These are phyloP conservation scores for Spialia ferax DNA, from an alignment of 2,888 invertebrate genomes.

Conservation along the genomic window DNA sequence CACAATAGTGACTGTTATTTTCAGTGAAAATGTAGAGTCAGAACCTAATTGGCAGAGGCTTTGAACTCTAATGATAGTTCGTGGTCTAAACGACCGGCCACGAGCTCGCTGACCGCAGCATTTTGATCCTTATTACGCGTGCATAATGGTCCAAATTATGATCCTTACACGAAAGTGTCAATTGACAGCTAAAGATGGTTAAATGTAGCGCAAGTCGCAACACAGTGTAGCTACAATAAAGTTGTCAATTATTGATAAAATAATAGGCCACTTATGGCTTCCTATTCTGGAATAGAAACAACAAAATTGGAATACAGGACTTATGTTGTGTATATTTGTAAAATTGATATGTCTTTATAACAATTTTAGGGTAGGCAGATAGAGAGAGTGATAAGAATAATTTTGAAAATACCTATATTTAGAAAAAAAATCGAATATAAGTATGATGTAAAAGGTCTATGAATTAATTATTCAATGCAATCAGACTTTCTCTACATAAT, in stretches of 20 bases:
- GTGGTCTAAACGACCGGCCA: slow-evolving; percentile 28
- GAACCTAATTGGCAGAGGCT: slow-evolving; percentile 63
- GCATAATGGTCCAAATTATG: slow-evolving; percentile 8
- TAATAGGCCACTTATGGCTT: neutral
- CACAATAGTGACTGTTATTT: slow-evolving; percentile 55
- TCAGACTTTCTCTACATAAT: too few species aligned
- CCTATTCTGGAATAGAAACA: too few species aligned
- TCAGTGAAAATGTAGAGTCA: slow-evolving; percentile 54
- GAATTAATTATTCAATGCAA: too few species aligned
- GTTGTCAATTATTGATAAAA: neutral
- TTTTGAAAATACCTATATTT: too few species aligned
- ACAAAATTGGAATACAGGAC: too few species aligned
- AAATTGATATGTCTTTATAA: too few species aligned
- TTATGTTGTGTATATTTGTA: too few species aligned
- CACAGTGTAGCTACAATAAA: neutral
- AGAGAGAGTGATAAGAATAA: too few species aligned
- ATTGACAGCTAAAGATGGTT: slow-evolving; percentile 23
- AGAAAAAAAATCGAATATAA: too few species aligned
- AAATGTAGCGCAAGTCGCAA: slow-evolving; percentile 26
- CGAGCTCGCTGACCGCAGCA: neutral
- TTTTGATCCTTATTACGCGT: slow-evolving; percentile 21
- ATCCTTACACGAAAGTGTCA: slow-evolving; percentile 1
- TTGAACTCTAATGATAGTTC: slow-evolving; percentile 63
- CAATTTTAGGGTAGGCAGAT: too few species aligned
- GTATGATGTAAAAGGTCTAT: too few species aligned